These are phyloP conservation scores for Maccullochella peelii DNA, from an alignment of 2,113 vertebrate genomes.

Conservation along the genomic window DNA sequence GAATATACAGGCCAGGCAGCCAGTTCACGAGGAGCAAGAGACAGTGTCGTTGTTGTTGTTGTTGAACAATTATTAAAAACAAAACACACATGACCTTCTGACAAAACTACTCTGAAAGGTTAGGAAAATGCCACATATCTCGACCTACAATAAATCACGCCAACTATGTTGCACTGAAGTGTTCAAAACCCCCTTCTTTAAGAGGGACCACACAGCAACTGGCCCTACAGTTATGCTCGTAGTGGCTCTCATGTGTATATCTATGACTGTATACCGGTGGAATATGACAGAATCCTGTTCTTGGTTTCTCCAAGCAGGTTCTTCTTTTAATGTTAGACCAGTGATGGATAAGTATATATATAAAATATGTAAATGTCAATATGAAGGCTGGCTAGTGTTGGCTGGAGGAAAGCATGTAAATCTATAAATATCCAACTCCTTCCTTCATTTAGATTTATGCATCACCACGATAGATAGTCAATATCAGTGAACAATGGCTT, in stretches of 20 bases:
- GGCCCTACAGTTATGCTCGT: neutral
- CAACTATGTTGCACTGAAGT: conserved; percentile 3
- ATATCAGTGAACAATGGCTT: neutral
- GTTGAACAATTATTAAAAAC: conserved; percentile 34
- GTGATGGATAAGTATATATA: neutral
- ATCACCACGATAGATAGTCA: neutral
- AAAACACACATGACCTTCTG: conserved; percentile 32
- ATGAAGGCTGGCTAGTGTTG: neutral
- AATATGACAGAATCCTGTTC: neutral
- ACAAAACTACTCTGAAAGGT: conserved; percentile 41
- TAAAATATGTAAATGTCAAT: conserved; percentile 2
- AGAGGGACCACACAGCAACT: neutral
- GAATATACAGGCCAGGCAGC: neutral
- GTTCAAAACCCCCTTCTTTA: conserved; percentile 33
- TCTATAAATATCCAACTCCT: neutral
- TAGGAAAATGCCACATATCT: conserved; percentile 56
- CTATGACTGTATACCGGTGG: neutral
- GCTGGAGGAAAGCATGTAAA: neutral
- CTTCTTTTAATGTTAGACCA: neutral
- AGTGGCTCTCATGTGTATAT: neutral
- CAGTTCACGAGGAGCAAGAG: neutral
- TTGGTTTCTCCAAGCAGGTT: neutral
- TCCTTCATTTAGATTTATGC: neutral
- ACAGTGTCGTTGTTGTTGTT: neutral
- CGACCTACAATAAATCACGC: conserved; percentile 44